Conservation (phyloP, 30 jellyfish, hydroid and myxozoan genomes). For the Aurelia aurita complex sp. Pacific region DNA sequence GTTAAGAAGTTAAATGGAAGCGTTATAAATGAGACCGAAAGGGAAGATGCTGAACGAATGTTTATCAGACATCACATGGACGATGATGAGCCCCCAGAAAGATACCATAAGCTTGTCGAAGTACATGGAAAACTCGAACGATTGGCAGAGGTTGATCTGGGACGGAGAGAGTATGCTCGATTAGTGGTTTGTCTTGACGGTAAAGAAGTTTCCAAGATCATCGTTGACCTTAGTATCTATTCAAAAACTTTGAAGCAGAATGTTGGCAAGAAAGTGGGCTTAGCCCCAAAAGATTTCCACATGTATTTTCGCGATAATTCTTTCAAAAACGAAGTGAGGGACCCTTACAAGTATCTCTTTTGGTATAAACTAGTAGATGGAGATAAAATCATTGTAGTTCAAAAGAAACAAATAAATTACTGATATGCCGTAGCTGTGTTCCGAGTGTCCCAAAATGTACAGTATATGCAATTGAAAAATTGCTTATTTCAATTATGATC, state of each 20-base stretch:
- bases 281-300: constrained; percentile 38
- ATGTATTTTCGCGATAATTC: constrained; percentile 13
- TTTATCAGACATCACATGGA: constrained; percentile 80
- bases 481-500: too few species aligned
- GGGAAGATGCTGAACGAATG: constrained; percentile 92
- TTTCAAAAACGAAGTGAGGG: constrained; percentile 13
- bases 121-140: constrained; percentile 73
- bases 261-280: constrained; percentile 36
- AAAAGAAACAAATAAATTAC: too few species aligned
- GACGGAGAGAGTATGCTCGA: constrained; percentile 19
- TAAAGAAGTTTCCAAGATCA: constrained; percentile 18
- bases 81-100: constrained; percentile 68
- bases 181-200: constrained; percentile 10
- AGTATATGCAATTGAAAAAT: too few species aligned
- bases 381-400: constrained; percentile 4
- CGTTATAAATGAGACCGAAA: constrained; percentile 53
- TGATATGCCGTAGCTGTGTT: too few species aligned
- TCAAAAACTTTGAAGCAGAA: constrained; percentile 6
- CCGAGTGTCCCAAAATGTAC: too few species aligned
- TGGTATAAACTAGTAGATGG: constrained; percentile 55
- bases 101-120: constrained; percentile 83
- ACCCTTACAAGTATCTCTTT: constrained; percentile 12
- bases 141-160: constrained; percentile 86
- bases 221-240: constrained; percentile 41
- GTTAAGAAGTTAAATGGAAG: constrained; percentile 80